These are phyloP conservation scores for Mohoua ochrocephala DNA, from an alignment of 2,113 vertebrate genomes.

Conservation along the genomic window DNA sequence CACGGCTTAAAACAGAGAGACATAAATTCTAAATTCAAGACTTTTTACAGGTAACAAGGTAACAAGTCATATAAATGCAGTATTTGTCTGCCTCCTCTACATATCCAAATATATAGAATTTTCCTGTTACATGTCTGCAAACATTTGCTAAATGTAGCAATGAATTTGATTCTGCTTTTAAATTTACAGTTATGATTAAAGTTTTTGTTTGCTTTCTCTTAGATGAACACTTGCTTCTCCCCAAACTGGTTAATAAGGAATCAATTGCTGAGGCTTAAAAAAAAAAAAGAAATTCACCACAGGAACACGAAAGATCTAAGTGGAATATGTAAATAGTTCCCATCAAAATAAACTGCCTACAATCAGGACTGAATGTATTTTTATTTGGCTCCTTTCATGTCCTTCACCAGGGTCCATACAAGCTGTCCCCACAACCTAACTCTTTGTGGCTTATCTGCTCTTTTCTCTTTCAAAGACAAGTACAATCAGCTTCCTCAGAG, in stretches of 20 bases:
- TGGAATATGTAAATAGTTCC: not conserved
- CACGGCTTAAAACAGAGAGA: not conserved
- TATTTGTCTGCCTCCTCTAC: not conserved
- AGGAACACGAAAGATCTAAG: not conserved
- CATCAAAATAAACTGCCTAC: not conserved
- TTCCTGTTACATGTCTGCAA: not conserved
- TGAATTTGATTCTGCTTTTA: not conserved
- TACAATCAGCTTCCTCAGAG: not conserved
- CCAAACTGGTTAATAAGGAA: not conserved
- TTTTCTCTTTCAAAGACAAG: conserved; percentile 15
- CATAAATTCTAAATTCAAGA: not conserved
- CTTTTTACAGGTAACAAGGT: not conserved
- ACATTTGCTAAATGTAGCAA: not conserved
- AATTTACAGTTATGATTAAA: not conserved
- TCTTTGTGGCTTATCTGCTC: conserved; percentile 11
- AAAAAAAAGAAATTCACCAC: not conserved
- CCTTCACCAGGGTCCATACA: not conserved
- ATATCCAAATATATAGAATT: not conserved
- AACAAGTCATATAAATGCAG: not conserved
- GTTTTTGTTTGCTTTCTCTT: not conserved
- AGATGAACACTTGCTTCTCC: fast-evolving
- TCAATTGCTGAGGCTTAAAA: not conserved
- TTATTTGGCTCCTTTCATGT: conserved; percentile 26
- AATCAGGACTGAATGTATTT: not conserved
- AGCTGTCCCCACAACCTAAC: not conserved